These are phyloP conservation scores for Protobothrops mucrosquamatus DNA, from an alignment of 2,113 vertebrate species.

Conservation along the genomic window DNA sequence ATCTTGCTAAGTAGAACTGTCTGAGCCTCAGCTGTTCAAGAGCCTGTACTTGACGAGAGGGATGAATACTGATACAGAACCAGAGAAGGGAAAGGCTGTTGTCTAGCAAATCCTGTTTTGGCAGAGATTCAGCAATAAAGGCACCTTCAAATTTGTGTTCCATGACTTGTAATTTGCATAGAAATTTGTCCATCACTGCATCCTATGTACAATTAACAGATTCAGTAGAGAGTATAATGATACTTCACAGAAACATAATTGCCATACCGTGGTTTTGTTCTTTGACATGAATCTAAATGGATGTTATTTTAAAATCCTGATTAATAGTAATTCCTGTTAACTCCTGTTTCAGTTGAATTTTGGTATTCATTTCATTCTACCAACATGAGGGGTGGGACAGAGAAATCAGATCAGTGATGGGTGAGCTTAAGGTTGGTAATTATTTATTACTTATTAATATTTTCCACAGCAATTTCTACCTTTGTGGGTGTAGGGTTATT, in stretches of 20 bases:
- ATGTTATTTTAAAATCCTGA: neutral
- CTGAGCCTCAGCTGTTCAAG: neutral
- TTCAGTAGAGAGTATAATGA: neutral
- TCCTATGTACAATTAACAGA: neutral
- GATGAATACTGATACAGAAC: neutral
- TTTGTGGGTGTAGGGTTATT: neutral
- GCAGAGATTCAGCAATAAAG: neutral
- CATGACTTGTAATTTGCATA: neutral
- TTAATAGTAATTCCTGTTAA: neutral
- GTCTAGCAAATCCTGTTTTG: neutral
- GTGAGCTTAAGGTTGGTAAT: neutral
- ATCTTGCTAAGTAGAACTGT: neutral
- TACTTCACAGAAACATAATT: conserved; percentile 3
- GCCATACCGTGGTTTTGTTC: neutral
- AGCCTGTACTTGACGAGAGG: neutral
- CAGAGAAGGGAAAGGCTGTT: neutral
- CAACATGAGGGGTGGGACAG: no score
- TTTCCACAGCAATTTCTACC: neutral
- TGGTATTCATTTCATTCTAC: neutral
- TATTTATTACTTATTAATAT: neutral
- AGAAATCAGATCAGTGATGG: neutral
- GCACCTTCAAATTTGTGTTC: neutral
- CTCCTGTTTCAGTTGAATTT: neutral
- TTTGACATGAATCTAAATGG: neutral
- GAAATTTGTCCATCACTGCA: neutral